Base-by-base conservation (phyloP, 1,140 invertebrate genomes). In the Drosophila nigromelanica region DNA sequence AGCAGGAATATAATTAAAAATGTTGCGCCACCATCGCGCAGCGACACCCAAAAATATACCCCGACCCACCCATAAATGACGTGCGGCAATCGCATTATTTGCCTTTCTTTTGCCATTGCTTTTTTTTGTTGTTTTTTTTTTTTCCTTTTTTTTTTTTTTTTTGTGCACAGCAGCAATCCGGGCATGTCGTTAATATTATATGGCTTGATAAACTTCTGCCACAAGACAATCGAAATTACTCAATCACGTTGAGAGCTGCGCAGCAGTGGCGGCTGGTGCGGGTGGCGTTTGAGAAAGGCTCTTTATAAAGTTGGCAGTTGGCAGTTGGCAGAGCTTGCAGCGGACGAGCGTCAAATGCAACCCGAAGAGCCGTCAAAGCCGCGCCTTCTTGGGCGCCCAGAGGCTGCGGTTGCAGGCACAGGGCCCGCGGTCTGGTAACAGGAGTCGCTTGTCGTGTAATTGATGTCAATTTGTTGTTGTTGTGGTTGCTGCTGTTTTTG, bases 201-300 rank as follows among this genome's bases (percentile, higher is more conserved):
- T 81, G 78, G 73, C 79, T 87, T 89, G 83, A 89, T 89, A 89
- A 89, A 89, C 83, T 89, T 89, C 83, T 89, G 83, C 83, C 83
- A 89, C 83, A 83, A 89, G 83, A 89, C 83, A 89, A 89, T 89
- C 83, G 73, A 89, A 89, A 89, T 89, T 89, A 89, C 83, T 89
- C 83, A 89, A 89, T 89, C 83, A 89, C 76, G 67, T 79, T 74
- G 62, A 58, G 66, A 55, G 59, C 43, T 14, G 14, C 50, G n/a
- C 30, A 27, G 55, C 15, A 12, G 27, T 21, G 50, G 30, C 30
- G 51, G 45, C 45, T 42, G 37, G 62, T 43, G 52, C 42, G 47
- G 63, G 24, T 12, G 43, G 73, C 42, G 43, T 47, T n/a, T 58
- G 72, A 50, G 69, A 80, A 67, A 76, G 68, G 42, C 77, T 62